phyloP scores from a whole-genome alignment of 2,797 vertebrate genomes.

The Sebastes matsubarae region DNA sequence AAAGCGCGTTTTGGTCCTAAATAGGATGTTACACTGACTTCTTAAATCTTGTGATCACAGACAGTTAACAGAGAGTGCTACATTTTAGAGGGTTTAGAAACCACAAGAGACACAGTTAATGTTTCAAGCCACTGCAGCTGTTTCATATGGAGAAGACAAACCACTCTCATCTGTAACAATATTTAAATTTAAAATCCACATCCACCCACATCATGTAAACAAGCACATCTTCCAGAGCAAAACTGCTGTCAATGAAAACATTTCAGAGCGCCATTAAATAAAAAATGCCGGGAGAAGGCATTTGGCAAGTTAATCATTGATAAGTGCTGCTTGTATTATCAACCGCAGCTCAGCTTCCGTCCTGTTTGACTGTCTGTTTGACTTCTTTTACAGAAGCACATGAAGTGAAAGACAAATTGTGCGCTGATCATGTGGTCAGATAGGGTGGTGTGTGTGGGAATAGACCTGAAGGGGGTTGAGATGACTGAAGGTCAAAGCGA shows the following conservation, averaged over 20 bases:
- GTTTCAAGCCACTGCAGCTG: not conserved
- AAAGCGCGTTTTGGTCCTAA: conserved; percentile 21
- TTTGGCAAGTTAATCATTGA: conserved; percentile 52
- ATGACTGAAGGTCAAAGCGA: not conserved
- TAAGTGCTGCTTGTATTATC: conserved; percentile 26
- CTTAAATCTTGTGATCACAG: conserved; percentile 23
- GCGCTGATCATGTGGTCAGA: conserved; percentile 7
- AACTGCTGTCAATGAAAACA: conserved; percentile 35
- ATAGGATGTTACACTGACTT: conserved; percentile 26
- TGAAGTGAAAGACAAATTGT: not conserved
- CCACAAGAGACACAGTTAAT: conserved; percentile 1
- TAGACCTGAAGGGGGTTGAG: not conserved
- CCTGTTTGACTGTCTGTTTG: conserved; percentile 34
- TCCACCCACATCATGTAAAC: not conserved
- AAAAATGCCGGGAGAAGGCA: conserved; percentile 15
- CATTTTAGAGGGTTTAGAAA: conserved; percentile 3
- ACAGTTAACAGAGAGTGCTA: not conserved
- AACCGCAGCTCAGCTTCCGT: conserved; percentile 5
- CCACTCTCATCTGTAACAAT: not conserved
- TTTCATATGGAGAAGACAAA: not conserved
- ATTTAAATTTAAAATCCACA: conserved; percentile 12
- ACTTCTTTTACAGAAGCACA: conserved; percentile 15
- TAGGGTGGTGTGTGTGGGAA: conserved; percentile 2
- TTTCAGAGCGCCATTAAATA: conserved; percentile 27
- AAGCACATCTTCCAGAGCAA: conserved; percentile 6